Evolutionary conservation across 1,140 invertebrate species (phyloP), one percentile per base, ranked within the genome.

Genomic region (Pinna nobilis): DNA sequence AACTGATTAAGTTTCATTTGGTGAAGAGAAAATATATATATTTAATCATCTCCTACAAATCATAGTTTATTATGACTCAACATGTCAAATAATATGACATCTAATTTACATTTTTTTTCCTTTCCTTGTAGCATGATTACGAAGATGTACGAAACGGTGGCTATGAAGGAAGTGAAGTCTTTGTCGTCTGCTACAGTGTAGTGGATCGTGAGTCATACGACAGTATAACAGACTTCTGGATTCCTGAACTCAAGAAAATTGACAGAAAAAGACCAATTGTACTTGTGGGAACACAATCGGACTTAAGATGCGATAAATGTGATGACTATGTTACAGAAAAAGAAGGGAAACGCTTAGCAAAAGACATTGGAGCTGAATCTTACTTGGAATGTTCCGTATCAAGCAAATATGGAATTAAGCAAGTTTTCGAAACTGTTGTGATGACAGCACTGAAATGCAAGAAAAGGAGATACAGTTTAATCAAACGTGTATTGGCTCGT

Each of bases 121-220:
- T 59, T 59, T 33, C 81, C n/a, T 66, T 61, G 2, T 13, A 67
- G 63, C 82, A 86, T 80, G 96, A 97, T 91, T 96, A 97, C 90
- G 92, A 96, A 77, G 91, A 98, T 50, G 91, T 97, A 84, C 96
- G 97, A 13, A 82, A 96, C 51, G 91, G 98, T 15, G 97, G 95
- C 33, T 99, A 99, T 90, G 96, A 96, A 80, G 96, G 98, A 89
- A 98, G 97, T 35, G 97, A 99, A 89, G 97, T 99, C 60, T 98
- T 99, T 91, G 93, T 99, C 72, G 97, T 99, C 47, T 99, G 98
- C 91, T 99, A 99, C 90, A 99, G 97, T 81, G 97, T 99, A 70
- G 97, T 98, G 41, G 98, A 97, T 76, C 97, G 97, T 65, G 96
- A 97, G 9, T 98, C 96, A 73, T 99, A 98, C 91, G 96, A 99